phyloP scores from a whole-genome alignment of 64 coral and sea anemone species.

The Stichodactyla helianthus region DNA sequence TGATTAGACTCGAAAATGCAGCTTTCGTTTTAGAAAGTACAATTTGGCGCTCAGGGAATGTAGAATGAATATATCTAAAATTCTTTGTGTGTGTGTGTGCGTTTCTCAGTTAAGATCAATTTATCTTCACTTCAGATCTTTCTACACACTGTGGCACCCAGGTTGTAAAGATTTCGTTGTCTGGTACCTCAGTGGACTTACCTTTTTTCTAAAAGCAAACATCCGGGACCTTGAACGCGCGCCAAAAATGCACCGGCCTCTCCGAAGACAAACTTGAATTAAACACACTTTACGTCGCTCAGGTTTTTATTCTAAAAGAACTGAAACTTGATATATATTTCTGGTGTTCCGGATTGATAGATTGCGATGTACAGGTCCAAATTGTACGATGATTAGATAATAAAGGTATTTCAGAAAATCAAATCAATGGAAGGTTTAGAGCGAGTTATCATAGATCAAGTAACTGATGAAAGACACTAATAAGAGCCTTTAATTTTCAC shows the following conservation, averaged over 20 bases:
- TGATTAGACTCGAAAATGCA: background rate
- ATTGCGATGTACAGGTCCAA: slow-evolving; percentile 18
- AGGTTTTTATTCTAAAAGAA: slow-evolving; percentile 4
- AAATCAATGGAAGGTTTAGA: slow-evolving; percentile 7
- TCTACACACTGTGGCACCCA: background rate
- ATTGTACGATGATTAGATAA: slow-evolving; percentile 20
- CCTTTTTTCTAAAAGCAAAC: background rate
- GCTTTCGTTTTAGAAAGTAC: background rate
- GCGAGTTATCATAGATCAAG: slow-evolving; percentile 16
- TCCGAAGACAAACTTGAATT: background rate
- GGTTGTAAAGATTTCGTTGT: background rate
- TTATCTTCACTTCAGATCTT: background rate
- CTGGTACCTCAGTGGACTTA: background rate
- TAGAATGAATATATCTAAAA: too few species aligned
- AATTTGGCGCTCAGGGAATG: too few species aligned
- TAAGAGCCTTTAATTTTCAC: slow-evolving; percentile 11
- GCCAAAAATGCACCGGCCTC: background rate
- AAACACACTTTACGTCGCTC: background rate
- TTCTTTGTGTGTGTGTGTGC: too few species aligned
- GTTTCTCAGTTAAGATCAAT: too few species aligned
- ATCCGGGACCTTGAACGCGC: background rate
- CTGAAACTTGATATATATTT: background rate
- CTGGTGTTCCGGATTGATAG: slow-evolving; percentile 4
- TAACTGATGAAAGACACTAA: slow-evolving; percentile 20
- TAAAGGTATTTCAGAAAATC: slow-evolving; percentile 14